Conservation (phyloP, 2,797 vertebrate genomes). For the Enteromius radiatus region DNA sequence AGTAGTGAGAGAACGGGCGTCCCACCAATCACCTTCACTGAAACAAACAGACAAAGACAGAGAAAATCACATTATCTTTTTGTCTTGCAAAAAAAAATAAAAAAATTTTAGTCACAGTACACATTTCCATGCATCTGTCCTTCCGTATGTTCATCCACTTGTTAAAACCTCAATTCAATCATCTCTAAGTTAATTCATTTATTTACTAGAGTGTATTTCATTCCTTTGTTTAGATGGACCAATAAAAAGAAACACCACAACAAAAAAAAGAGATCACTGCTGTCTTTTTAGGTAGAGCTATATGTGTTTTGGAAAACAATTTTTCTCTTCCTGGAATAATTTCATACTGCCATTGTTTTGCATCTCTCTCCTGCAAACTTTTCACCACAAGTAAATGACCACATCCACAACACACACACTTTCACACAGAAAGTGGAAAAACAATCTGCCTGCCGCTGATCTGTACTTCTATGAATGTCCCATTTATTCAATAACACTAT, state of each 20-base stretch:
- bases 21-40: constrained; percentile 99
- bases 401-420: background rate
- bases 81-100: too few species aligned
- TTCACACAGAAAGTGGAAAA: background rate
- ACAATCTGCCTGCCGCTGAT: constrained; percentile 14
- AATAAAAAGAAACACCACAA: background rate
- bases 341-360: background rate
- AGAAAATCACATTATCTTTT: constrained; percentile 7
- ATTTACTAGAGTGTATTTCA: background rate
- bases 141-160: background rate
- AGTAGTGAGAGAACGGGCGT: constrained; percentile 92
- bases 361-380: background rate
- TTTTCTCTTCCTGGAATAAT: background rate
- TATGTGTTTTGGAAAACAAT: background rate
- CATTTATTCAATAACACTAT: background rate
- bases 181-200: background rate
- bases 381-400: background rate
- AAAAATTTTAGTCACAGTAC: too few species aligned
- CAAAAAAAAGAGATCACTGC: background rate
- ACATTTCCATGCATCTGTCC: background rate
- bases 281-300: background rate
- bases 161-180: background rate
- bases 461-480: constrained; percentile 6
- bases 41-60: constrained; percentile 65
- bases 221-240: background rate